These are phyloP conservation scores for Anorthoa munda DNA, from an alignment of 2,888 invertebrate genomes.

Conservation along the genomic window DNA sequence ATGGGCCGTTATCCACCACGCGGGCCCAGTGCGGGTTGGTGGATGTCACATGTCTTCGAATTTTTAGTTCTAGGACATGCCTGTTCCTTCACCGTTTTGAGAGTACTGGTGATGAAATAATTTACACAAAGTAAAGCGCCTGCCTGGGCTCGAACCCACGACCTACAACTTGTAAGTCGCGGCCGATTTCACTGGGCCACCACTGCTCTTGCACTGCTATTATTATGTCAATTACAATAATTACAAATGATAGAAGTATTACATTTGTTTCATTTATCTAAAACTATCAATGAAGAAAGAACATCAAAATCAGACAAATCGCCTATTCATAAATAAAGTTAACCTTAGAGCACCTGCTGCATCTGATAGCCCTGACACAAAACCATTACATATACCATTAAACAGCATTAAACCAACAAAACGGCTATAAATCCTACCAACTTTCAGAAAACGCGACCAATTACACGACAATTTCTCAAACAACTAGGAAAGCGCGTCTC, in stretches of 20 bases:
- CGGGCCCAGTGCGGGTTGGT: too few species aligned
- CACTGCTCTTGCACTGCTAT: too few species aligned
- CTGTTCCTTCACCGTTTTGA: too few species aligned
- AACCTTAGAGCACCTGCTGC: background rate
- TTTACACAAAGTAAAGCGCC: too few species aligned
- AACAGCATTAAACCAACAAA: slow-evolving; percentile 14
- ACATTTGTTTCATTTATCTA: background rate
- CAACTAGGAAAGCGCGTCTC: slow-evolving; percentile 69
- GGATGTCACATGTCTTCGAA: too few species aligned
- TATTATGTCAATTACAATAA: background rate
- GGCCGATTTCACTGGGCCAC: too few species aligned
- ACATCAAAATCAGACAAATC: background rate
- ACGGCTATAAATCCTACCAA: slow-evolving; percentile 27
- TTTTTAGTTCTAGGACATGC: too few species aligned
- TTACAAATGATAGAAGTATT: background rate
- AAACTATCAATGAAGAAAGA: background rate
- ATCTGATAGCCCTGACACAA: background rate
- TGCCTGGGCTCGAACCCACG: too few species aligned
- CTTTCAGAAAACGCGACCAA: slow-evolving; percentile 59
- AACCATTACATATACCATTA: slow-evolving; percentile 29
- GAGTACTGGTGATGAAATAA: too few species aligned
- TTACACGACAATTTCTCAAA: slow-evolving; percentile 61
- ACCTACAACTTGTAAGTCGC: too few species aligned
- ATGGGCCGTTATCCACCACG: too few species aligned
- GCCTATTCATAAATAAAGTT: background rate